Base-by-base conservation (phyloP, 2,113 vertebrate genomes). In the Stegostoma tigrinum region DNA sequence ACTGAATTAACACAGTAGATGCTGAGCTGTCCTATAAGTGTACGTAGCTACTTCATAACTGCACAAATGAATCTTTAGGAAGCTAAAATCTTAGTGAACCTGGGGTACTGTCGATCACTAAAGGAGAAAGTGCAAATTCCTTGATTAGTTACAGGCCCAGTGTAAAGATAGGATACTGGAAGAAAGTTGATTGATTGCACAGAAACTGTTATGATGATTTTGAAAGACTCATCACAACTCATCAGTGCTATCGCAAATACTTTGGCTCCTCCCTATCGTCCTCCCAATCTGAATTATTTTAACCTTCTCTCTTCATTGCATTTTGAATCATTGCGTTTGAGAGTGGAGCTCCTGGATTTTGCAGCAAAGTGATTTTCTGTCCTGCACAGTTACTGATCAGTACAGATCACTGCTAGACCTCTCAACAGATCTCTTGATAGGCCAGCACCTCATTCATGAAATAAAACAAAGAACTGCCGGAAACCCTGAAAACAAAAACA, bases 151-250 rank as follows among this genome's bases (percentile, higher is more conserved):
- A 93, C 89, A 66, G 34, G 34, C 61, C 38, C 34, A 66, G 61
- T n/a, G 38, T 93, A 66, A 93, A 93, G 38, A 66, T 93, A 38
- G 61, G 89, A 93, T 66, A n/a, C 89, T n/a, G 34, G 87, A 17
- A 14, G 55, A 61, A 90, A 66, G 89, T n/a, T 93, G 89, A 66
- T 93, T 93, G 89, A 93, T 93, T 93, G 55, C 89, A 38, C 34
- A 66, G 89, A 61, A 67, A 61, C 61, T 93, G 89, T 66, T 93
- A 66, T 38, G 24, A 61, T 66, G 89, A 38, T 17, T 21, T 93
- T 38, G n/a, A 38, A 38, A 93, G 30, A 93, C 67, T 67, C 61
- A 93, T 66, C 89, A 67, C n/a, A 42, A 64, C 34, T 23, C 89
- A 7, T 19, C 61, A 42, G 34, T 38, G 38, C 17, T 19, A 10